Conservation (phyloP, 2,113 vertebrate genomes). For the Nyctibius bracteatus region DNA sequence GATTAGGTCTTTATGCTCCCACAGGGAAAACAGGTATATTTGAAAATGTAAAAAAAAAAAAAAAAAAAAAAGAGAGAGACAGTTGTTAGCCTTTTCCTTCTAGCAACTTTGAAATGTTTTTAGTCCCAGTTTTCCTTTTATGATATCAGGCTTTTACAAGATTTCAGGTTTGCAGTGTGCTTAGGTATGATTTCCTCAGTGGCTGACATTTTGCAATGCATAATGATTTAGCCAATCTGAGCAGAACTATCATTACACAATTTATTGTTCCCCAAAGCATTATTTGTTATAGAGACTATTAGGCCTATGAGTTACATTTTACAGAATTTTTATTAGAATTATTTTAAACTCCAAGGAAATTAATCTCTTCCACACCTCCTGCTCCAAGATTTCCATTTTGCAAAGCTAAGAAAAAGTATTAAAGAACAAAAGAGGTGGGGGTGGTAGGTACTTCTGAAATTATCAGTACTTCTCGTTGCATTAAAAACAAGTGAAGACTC, state of each 20-base stretch:
- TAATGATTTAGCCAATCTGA: constrained; percentile 46
- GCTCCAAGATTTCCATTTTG: constrained; percentile 15
- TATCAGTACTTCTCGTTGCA: neutral
- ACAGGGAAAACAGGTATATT: constrained; percentile 27
- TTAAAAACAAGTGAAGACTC: neutral
- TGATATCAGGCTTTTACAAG: neutral
- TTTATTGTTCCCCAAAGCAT: constrained; percentile 46
- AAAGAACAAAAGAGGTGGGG: neutral
- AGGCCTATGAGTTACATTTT: neutral
- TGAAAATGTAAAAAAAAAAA: neutral
- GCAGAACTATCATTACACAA: constrained; percentile 45
- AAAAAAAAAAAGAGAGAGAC: neutral
- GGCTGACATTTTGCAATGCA: constrained; percentile 39
- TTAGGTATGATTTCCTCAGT: constrained; percentile 36
- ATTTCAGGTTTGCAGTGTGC: neutral
- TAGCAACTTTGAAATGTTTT: constrained; percentile 21
- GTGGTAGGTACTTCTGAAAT: neutral
- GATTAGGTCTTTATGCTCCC: constrained; percentile 23
- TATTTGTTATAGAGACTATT: constrained; percentile 37
- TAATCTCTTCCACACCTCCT: neutral
- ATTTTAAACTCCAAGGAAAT: constrained; percentile 43
- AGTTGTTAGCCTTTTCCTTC: constrained; percentile 36
- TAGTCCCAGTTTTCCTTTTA: constrained; percentile 13
- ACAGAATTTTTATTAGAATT: constrained; percentile 37
- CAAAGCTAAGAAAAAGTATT: neutral